Conservation (phyloP, 2,113 vertebrate genomes). For the Cavia aperea region DNA sequence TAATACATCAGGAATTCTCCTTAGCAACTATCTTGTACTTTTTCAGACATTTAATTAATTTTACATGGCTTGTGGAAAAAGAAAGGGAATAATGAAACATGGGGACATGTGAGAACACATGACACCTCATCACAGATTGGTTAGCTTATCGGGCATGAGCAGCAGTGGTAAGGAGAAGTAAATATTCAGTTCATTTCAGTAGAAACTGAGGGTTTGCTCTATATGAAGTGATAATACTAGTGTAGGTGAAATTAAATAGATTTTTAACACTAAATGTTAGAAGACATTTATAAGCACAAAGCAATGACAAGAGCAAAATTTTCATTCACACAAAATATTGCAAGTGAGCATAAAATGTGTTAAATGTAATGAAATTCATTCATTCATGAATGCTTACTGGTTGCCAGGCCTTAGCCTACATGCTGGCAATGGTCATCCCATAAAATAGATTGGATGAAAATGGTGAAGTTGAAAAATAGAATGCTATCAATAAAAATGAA, state of each 20-base stretch:
- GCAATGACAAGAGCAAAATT: background rate
- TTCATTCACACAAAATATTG: background rate
- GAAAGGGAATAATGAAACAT: background rate
- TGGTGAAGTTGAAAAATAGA: background rate
- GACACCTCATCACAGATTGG: background rate
- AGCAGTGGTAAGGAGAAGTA: background rate
- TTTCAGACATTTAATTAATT: slow-evolving; percentile 38
- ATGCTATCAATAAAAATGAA: background rate
- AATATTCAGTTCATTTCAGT: background rate
- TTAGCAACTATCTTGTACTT: background rate
- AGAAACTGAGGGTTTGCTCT: background rate
- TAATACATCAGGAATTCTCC: background rate
- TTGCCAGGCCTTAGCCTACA: background rate
- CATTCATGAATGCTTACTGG: background rate
- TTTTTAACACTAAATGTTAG: background rate
- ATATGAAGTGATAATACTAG: background rate
- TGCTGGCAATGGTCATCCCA: background rate
- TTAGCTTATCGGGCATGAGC: background rate
- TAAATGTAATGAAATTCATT: background rate
- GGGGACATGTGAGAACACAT: background rate
- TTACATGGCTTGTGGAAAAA: background rate
- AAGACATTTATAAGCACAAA: background rate
- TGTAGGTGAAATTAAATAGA: background rate
- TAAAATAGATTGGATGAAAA: slow-evolving; percentile 5
- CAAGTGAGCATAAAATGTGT: background rate